Conservation (phyloP, 2,797 vertebrate species). For the Rhyacichthys aspro region DNA sequence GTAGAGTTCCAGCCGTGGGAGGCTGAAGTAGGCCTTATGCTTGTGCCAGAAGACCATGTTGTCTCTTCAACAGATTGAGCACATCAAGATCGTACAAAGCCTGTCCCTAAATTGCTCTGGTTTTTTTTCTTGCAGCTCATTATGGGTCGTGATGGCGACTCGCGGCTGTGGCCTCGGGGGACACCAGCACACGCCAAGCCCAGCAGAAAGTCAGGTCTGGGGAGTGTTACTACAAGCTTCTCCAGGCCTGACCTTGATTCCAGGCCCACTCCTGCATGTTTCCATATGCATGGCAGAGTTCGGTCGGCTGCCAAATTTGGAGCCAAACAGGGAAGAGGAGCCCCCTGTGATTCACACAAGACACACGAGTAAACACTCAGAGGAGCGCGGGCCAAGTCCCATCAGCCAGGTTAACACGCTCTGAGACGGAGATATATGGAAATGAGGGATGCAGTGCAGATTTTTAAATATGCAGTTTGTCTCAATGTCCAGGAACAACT, state of each 20-base stretch:
- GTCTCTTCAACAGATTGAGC: conserved; percentile 45
- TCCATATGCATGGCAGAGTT: conserved; percentile 80
- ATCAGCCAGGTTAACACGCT: conserved; percentile 61
- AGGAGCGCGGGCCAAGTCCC: conserved; percentile 55
- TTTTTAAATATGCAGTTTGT: too few relatives aligned
- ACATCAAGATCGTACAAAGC: conserved; percentile 60
- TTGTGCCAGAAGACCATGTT: conserved; percentile 72
- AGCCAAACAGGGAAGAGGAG: conserved; percentile 73
- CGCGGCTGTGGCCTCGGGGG: conserved; percentile 59
- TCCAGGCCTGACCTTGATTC: conserved; percentile 80
- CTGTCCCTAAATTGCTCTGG: conserved; percentile 45
- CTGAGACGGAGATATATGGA: conserved; percentile 36
- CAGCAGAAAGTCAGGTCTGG: conserved; percentile 74
- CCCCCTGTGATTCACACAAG: conserved; percentile 61
- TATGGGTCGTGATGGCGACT: conserved; percentile 68
- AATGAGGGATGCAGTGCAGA: not conserved
- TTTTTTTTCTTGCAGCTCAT: conserved; percentile 71
- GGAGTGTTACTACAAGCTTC: conserved; percentile 71
- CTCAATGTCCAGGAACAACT: too few relatives aligned
- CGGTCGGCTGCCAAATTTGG: conserved; percentile 70
- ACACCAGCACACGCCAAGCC: conserved; percentile 71
- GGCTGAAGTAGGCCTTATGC: conserved; percentile 41
- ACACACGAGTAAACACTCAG: conserved; percentile 57
- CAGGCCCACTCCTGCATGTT: conserved; percentile 76
- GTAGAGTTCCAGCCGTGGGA: conserved; percentile 50